Base-by-base conservation (phyloP, 2,797 vertebrate genomes). In the Labroides dimidiatus region DNA sequence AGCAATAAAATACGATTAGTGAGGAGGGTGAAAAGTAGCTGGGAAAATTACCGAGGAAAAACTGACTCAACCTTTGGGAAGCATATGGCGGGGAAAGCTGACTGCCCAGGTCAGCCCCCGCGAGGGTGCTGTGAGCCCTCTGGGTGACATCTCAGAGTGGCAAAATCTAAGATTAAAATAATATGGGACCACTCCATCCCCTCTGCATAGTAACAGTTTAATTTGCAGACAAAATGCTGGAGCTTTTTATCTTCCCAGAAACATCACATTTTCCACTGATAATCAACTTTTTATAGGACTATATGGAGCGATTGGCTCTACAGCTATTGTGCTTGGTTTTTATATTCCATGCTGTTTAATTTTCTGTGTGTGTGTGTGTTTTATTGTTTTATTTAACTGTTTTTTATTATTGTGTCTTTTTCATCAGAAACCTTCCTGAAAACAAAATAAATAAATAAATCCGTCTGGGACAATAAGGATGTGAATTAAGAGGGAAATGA, bases 401-500 rank as follows among this genome's bases (percentile, higher is more conserved):
- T 70, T 80, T n/a, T 74, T 79, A 61, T 68, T 69, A 47, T 63
- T 64, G 9, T 15, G 16, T 77, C 33, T 73, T 78, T 82, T 80
- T 81, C 41, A 60, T 77, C 36, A 20, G 69, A 55, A 77, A 64
- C 63, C 60, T 20, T n/a, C 33, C 23, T 2, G 19, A 17, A 77
- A 58, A 24, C 27, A 62, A 64, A 69, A 8, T 27, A 37, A 42
- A n/a, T n/a, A n/a, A 24, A 66, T 6, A 43, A 66, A 54, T 16
- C 19, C 64, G 44, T 55, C 41, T 23, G 82, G 69, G 61, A 62
- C 41, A 15, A 76, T 74, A 56, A 61, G 66, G 41, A 14, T 43
- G 75, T 21, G 63, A 79, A 74, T 83, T 78, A 80, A 78, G 81
- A 68, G 53, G 68, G 65, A 64, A 85, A 72, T 81, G n/a, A 66